A percentile compares a stretch with the other conserved stretches of the same genome.
Conservation (phyloP, 2,797 vertebrate species). For the Cetoscarus ocellatus region DNA sequence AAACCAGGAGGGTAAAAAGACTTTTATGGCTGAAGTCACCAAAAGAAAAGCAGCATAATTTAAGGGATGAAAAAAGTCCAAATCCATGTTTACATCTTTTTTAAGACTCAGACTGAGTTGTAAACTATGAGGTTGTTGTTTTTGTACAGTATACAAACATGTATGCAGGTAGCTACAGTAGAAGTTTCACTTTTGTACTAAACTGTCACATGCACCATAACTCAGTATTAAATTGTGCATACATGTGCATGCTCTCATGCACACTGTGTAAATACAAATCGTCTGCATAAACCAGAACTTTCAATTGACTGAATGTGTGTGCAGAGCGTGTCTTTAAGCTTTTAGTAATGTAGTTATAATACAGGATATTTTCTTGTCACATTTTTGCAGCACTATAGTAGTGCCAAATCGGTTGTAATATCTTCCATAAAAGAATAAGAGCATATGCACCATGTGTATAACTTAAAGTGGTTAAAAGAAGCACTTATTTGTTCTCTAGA, state of each 20-base stretch:
- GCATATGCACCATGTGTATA: conserved; percentile 73
- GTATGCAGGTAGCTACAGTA: conserved; percentile 80
- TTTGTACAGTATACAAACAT: conserved; percentile 86
- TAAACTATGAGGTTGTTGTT: conserved; percentile 73
- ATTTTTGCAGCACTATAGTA: conserved; percentile 67
- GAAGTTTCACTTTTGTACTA: conserved; percentile 85
- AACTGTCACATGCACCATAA: conserved; percentile 84
- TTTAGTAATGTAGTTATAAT: conserved; percentile 77
- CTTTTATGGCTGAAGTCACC: conserved; percentile 45
- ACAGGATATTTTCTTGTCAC: conserved; percentile 79
- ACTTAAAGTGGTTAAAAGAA: conserved; percentile 77
- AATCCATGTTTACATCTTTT: conserved; percentile 80
- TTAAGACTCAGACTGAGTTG: conserved; percentile 72
- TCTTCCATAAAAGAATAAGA: conserved; percentile 68
- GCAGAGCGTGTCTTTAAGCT: conserved; percentile 81
- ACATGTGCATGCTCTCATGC: conserved; percentile 77
- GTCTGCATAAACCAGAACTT: conserved; percentile 78
- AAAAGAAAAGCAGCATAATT: conserved; percentile 67
- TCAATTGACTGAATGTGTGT: conserved; percentile 84
- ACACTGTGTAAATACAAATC: conserved; percentile 81
- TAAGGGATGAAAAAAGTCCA: conserved; percentile 58
- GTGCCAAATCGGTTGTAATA: conserved; percentile 80
- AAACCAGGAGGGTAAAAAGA: conserved; percentile 67
- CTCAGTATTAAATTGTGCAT: conserved; percentile 86
- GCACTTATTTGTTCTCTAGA: conserved; percentile 85